Base-by-base conservation (phyloP, 1,140 invertebrate species). In the Cydia pomonella region DNA sequence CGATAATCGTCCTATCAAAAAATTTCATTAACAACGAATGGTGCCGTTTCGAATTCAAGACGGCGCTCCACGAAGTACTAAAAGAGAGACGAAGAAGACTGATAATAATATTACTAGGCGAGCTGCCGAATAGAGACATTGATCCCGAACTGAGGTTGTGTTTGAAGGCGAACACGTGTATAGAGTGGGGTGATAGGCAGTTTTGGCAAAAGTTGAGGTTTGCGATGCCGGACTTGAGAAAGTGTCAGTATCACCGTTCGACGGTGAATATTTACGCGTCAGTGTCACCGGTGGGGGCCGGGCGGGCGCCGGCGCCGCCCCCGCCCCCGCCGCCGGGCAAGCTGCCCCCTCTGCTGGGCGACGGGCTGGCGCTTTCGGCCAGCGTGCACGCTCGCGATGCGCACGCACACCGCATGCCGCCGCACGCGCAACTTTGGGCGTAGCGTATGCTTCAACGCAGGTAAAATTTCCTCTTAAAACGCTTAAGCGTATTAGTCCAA, bases 171-270 rank as follows among this genome's bases (percentile, higher is more conserved):
- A 97, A 97, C 93, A 98, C 97, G 87, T 97, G 95, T 93, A 96
- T 98, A 82, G 96, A 97, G 85, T 98, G 97, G 97, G 97, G 97
- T 74, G 98, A 98, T 93, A 96, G 97, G 87, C 95, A 97, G 83
- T 99, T 99, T 93, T 99, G 98, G 98, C 96, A 98, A 85, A 98
- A 98, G 92, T 94, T 99, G 71, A 95, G 97, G 82, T 98, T 97
- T 84, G 97, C 97, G 23, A 96, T 99, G 95, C 98, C 98, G 47
- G 96, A 97, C 84, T 94, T 95, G 72, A 93, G 94, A 84, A 93
- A 94, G 85, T 95, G 94, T 89, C 90, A 94, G 53, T 94, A 94
- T 88, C 94, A 95, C 86, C 87, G 94, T 79, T 94, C 94, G 74
- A 92, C 94, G 81, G 93, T 95, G 77, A 96, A 95, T 84, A 95